phyloP scores from a whole-genome alignment of 2,113 vertebrate species.

The Pelobates fuscus region DNA sequence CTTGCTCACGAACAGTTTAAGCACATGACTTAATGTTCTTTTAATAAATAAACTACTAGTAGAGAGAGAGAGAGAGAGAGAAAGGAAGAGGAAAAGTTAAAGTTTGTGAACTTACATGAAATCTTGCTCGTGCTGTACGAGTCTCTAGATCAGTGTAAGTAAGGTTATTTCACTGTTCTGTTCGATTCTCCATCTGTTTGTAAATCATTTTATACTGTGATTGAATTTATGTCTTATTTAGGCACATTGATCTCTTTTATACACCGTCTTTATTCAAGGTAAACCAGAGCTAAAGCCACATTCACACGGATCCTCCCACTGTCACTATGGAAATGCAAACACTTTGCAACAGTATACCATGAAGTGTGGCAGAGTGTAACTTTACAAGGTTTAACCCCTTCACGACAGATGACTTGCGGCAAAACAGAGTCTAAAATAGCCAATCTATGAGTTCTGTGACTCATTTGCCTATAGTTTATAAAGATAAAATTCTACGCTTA shows the following conservation, averaged over 20 bases:
- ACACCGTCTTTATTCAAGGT: background rate
- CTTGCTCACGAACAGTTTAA: too few relatives aligned
- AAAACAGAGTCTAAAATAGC: too few relatives aligned
- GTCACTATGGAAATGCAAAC: constrained; percentile 32
- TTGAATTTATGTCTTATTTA: background rate
- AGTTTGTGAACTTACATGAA: constrained; percentile 4
- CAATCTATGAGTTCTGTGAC: too few relatives aligned
- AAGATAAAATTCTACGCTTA: too few relatives aligned
- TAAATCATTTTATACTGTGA: background rate
- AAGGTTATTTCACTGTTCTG: background rate
- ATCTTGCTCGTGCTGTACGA: background rate
- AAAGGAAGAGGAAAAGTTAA: background rate
- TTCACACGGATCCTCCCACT: constrained; percentile 3
- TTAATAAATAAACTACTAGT: too few relatives aligned
- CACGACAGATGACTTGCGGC: too few relatives aligned
- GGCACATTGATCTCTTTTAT: background rate
- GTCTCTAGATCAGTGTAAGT: background rate
- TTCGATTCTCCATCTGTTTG: background rate
- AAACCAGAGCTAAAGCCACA: background rate
- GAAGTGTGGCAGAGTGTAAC: constrained; percentile 5
- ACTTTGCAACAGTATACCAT: constrained; percentile 13
- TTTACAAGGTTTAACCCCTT: too few relatives aligned
- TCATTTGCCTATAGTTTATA: too few relatives aligned
- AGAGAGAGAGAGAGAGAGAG: too few relatives aligned
- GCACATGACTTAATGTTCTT: too few relatives aligned